A percentile compares a stretch with the other conserved stretches of the same genome.
phyloP scores from a whole-genome alignment of 2,113 vertebrate species.

The Formicarius rufipectus region DNA sequence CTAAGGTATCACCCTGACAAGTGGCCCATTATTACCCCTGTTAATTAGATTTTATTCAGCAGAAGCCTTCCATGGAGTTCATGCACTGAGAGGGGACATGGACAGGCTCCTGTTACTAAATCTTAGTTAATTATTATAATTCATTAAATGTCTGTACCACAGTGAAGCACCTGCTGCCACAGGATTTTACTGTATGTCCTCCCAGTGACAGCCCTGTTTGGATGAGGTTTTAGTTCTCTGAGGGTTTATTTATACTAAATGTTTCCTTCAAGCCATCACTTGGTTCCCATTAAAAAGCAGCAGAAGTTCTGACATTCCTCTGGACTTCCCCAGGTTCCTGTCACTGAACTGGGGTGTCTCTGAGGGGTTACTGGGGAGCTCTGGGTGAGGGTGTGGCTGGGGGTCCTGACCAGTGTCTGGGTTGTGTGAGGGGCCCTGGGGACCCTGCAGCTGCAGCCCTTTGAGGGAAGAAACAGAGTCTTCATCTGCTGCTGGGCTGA shows the following conservation, averaged over 20 bases:
- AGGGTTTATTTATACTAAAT: neutral
- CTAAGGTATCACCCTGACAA: neutral
- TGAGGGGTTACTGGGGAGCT: too few relatives aligned
- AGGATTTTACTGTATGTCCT: neutral
- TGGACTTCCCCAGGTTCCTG: neutral
- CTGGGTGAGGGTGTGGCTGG: neutral
- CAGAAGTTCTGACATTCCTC: neutral
- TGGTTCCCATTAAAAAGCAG: neutral
- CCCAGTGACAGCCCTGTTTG: neutral
- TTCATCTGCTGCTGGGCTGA: neutral
- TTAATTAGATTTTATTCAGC: neutral
- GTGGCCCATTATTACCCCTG: neutral
- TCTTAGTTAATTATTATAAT: neutral
- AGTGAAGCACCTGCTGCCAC: neutral
- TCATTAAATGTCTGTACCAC: neutral
- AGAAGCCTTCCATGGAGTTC: neutral
- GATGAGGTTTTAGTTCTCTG: neutral
- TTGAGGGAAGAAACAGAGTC: neutral
- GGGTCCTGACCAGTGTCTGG: neutral
- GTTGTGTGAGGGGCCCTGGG: rapidly evolving
- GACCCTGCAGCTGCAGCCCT: neutral
- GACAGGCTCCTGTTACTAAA: neutral
- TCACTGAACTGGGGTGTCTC: rapidly evolving
- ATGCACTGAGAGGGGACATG: neutral
- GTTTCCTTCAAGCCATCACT: neutral